Evolutionary conservation across 2,888 invertebrate genomes (phyloP).

Genomic region (Meganola albula): DNA sequence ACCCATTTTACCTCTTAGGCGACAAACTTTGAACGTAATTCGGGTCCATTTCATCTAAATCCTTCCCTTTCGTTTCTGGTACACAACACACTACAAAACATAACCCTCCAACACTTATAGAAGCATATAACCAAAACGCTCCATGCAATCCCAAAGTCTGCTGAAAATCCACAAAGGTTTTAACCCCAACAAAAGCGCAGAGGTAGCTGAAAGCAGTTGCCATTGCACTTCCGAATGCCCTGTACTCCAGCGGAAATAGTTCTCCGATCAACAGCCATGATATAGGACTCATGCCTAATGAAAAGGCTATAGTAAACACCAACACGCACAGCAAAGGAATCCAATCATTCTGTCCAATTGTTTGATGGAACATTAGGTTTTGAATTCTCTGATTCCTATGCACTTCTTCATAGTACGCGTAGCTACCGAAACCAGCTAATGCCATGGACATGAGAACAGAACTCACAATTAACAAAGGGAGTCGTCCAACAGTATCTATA

Average conservation of each 20-base stretch:
- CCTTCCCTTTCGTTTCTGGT: conserved; percentile 94
- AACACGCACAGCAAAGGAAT: conserved; percentile 89
- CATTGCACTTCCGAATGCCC: conserved; percentile 91
- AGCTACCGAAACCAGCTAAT: conserved; percentile 90
- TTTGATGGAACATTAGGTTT: conserved; percentile 70
- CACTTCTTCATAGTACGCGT: conserved; percentile 87
- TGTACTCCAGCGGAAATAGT: conserved; percentile 88
- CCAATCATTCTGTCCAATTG: conserved; percentile 84
- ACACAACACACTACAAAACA: conserved; percentile 92
- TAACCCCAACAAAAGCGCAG: conserved; percentile 91
- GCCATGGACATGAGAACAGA: conserved; percentile 91
- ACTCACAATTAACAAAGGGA: conserved; percentile 89
- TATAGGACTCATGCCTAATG: conserved; percentile 92
- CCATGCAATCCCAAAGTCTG: conserved; percentile 86
- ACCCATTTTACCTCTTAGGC: conserved; percentile 57
- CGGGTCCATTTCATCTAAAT: conserved; percentile 91
- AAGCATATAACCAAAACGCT: conserved; percentile 93
- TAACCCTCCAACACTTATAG: conserved; percentile 87
- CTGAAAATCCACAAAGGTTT: conserved; percentile 90
- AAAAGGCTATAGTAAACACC: conserved; percentile 90
- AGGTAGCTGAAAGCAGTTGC: conserved; percentile 92
- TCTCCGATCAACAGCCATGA: conserved; percentile 91
- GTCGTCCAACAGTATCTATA: conserved; percentile 90
- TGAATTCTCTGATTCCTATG: conserved; percentile 76
- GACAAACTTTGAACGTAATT: conserved; percentile 77